phyloP scores from a whole-genome alignment of 2,113 vertebrate genomes.

The Cyprinodon variegatus region DNA sequence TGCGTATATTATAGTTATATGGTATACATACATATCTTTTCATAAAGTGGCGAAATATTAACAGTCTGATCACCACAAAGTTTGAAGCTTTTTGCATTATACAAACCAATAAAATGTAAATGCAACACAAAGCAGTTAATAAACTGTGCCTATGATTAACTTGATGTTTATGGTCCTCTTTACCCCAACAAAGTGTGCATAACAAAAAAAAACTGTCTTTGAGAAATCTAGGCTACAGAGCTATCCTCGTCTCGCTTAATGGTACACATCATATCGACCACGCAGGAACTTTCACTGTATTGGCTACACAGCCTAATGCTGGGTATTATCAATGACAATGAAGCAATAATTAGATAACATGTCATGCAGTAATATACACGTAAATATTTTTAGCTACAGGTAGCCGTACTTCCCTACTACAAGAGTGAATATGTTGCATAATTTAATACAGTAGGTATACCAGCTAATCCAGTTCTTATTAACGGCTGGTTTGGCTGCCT shows the following conservation, averaged over 20 bases:
- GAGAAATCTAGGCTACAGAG: too few relatives aligned
- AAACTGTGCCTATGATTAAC: not conserved
- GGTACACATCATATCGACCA: too few relatives aligned
- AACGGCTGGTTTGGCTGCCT: not conserved
- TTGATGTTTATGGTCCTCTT: not conserved
- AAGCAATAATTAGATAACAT: not conserved
- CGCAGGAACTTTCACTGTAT: not conserved
- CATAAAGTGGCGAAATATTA: not conserved
- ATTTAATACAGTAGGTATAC: not conserved
- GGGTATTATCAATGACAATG: not conserved
- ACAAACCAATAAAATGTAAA: not conserved
- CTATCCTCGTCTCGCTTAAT: too few relatives aligned
- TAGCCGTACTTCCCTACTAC: not conserved
- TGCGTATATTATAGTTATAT: conserved; percentile 9
- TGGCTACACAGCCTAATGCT: not conserved
- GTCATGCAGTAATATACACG: not conserved
- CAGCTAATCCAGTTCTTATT: not conserved
- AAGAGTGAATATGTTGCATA: not conserved
- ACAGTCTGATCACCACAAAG: not conserved
- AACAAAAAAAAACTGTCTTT: not conserved
- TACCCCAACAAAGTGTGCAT: not conserved
- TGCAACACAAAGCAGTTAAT: not conserved
- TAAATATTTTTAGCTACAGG: not conserved
- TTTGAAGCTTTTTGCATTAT: not conserved
- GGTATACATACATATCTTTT: conserved; percentile 13